These are phyloP conservation scores for Tursiops truncatus DNA, from an alignment of 2,113 vertebrate genomes.

Conservation along the genomic window DNA sequence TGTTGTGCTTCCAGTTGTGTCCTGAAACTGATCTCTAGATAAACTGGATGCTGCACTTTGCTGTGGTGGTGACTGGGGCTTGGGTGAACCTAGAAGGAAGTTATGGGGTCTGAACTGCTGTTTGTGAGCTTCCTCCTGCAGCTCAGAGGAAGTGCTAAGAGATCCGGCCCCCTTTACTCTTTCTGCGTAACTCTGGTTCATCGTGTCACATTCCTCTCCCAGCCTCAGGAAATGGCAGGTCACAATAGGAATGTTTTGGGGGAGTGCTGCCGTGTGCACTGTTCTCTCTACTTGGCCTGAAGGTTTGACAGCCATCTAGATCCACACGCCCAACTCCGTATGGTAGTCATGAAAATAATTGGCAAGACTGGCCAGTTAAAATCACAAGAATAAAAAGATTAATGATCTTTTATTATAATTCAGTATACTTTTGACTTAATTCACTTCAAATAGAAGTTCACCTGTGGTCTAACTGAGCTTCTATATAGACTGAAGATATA, in stretches of 20 bases:
- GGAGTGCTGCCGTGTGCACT: too few relatives aligned
- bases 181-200: not conserved
- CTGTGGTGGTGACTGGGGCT: not conserved
- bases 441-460: slow-evolving; percentile 14
- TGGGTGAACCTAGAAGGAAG: not conserved
- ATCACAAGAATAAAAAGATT: not conserved
- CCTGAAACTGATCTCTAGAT: not conserved
- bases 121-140: not conserved
- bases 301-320: not conserved
- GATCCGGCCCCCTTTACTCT: not conserved
- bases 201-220: not conserved
- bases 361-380: not conserved
- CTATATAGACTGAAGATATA: not conserved
- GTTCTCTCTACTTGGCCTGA: not conserved
- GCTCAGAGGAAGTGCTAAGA: not conserved
- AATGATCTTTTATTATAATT: not conserved
- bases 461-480: not conserved
- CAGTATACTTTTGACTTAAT: not conserved
- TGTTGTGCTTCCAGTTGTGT: not conserved
- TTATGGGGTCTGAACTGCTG: not conserved
- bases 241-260: not conserved
- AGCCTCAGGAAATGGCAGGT: not conserved
- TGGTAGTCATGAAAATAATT: not conserved
- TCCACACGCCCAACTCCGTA: not conserved
- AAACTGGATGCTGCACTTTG: not conserved